Conservation (phyloP, 2,888 invertebrate genomes). For the Oxystoma pomonae region DNA sequence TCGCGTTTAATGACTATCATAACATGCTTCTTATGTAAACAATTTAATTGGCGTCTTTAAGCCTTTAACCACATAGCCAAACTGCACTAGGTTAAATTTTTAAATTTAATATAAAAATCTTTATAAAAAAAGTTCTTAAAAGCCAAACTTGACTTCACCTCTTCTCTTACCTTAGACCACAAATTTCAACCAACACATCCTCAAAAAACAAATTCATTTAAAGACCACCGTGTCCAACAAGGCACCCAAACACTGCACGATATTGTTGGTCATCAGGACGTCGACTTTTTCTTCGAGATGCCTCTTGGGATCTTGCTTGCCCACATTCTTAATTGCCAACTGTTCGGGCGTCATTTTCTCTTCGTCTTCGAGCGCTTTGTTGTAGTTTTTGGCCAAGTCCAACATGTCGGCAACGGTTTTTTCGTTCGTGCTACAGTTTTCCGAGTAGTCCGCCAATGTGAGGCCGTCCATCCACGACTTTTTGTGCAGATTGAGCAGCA, state of each 20-base stretch:
- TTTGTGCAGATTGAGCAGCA: slow-evolving; percentile 97
- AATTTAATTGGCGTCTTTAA: too few relatives aligned
- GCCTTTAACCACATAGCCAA: too few relatives aligned
- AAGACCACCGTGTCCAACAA: slow-evolving; percentile 93
- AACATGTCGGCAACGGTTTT: slow-evolving; percentile 94
- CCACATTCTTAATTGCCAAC: slow-evolving; percentile 98
- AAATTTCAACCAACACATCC: not conserved
- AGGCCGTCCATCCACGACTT: slow-evolving; percentile 98
- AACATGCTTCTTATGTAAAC: too few relatives aligned
- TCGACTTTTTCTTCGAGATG: slow-evolving; percentile 99
- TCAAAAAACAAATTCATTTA: slow-evolving; percentile 54
- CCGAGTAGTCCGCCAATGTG: slow-evolving; percentile 84
- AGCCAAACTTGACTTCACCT: too few relatives aligned
- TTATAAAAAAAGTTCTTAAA: too few relatives aligned
- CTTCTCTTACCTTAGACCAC: too few relatives aligned
- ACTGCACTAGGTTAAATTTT: too few relatives aligned
- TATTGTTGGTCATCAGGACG: slow-evolving; percentile 93
- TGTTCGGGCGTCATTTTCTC: slow-evolving; percentile 99
- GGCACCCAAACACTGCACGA: slow-evolving; percentile 95
- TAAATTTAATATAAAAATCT: too few relatives aligned
- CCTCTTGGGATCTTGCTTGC: slow-evolving; percentile 97
- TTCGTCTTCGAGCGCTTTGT: slow-evolving; percentile 91
- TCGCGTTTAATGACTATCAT: too few relatives aligned
- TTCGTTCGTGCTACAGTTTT: slow-evolving; percentile 91
- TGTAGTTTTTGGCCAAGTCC: slow-evolving; percentile 93